Evolutionary conservation across 2,113 vertebrate species (phyloP), one percentile per base, ranked within the genome.

Genomic region (Pseudorectes ferrugineus): DNA sequence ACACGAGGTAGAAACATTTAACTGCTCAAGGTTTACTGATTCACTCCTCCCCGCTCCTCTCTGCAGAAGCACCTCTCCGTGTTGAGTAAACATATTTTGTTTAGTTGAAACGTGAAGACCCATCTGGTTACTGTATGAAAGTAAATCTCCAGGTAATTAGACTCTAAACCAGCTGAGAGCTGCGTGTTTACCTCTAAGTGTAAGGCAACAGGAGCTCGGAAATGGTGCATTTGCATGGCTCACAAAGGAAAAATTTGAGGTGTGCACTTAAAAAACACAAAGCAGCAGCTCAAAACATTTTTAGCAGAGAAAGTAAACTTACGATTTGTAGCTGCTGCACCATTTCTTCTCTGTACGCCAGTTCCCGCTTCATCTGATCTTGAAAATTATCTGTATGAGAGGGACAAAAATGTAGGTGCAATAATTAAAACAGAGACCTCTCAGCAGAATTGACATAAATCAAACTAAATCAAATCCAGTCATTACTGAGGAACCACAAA

Each of bases 341-440:
- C 99, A 99, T 99, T 97, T 99, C 99, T 97, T 99, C 99, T 97
- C 99, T 98, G 98, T 99, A 99, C 10, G 99, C 99, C 81, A 99
- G 97, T 76, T 99, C 99, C 95, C 99, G 97, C 97, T 99, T 99
- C 99, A 99, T 99, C 94, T 99, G 99, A 96, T 99, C 99, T 96
- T 99, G 99, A 91, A 99, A 99, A 98, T 99, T 99, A 98, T 99
- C 99, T 99, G 46, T 24, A 42, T 40, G 65, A 97, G 21, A 20
- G 36, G 88, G 88, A 43, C 28, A 57, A 24, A 31, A 66, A 45
- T 23, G 26, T 2, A 40, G 20, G 28, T 20, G 40, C 28, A 82
- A 68, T 71, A 85, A 95, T 85, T 68, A 75, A 88, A 91, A 62
- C 18, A 38, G 42, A 61, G 43, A 45, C 52, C 52, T 43, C n/a